A percentile compares a stretch with the other conserved stretches of the same genome.
Conservation (phyloP, 2,797 vertebrate species). For the Champsocephalus gunnari region DNA sequence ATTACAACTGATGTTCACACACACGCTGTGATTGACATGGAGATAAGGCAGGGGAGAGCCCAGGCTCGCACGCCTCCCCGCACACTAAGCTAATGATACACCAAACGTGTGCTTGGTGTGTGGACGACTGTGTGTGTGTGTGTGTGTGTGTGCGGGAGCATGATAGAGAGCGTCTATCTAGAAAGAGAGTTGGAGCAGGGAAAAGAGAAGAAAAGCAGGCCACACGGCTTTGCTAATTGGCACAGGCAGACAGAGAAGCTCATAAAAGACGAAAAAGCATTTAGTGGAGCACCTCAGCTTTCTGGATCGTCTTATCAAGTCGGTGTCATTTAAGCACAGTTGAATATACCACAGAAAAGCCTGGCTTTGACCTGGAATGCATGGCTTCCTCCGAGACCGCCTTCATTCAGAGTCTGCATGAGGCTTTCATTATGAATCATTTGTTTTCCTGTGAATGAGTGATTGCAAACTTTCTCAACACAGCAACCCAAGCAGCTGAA, state of each 20-base stretch:
- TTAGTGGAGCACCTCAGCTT: conserved; percentile 78
- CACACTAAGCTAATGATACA: conserved; percentile 84
- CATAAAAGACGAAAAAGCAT: conserved; percentile 75
- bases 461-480: conserved; percentile 52
- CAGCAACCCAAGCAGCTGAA: conserved; percentile 34
- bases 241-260: conserved; percentile 77
- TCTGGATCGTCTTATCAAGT: conserved; percentile 72
- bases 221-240: conserved; percentile 84
- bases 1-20: conserved; percentile 86
- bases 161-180: conserved; percentile 67
- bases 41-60: conserved; percentile 83
- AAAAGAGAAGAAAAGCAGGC: conserved; percentile 77
- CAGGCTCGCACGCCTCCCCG: conserved; percentile 78
- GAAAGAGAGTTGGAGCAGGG: conserved; percentile 62
- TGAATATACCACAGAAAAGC: conserved; percentile 47
- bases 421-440: conserved; percentile 60
- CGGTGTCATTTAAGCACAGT: conserved; percentile 71
- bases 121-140: conserved; percentile 22
- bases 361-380: conserved; percentile 63
- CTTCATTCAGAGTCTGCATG: conserved; percentile 67
- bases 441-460: conserved; percentile 57
- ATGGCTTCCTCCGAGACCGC: conserved; percentile 49
- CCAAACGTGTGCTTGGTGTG: conserved; percentile 75
- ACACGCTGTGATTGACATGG: conserved; percentile 85
- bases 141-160: conserved; percentile 39